Evolutionary conservation across 2,888 invertebrate genomes (phyloP).

Genomic region (Luffia ferchaultella): DNA sequence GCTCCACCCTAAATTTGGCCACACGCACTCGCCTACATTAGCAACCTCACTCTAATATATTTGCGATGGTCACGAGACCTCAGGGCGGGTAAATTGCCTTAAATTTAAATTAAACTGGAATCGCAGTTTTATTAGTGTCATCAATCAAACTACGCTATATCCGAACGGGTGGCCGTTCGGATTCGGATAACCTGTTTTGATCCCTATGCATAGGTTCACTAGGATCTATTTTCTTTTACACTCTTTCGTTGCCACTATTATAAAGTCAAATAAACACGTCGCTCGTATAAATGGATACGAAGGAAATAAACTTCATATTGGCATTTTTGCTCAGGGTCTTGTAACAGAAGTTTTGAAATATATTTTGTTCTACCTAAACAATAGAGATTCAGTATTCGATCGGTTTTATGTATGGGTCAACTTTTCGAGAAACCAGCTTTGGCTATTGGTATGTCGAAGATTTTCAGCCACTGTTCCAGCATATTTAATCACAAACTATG

Average conservation of each 20-base stretch:
- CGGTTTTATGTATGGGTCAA: neutral
- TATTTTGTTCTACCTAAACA: too few species aligned
- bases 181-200: slow-evolving; percentile 28
- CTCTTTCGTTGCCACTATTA: slow-evolving; percentile 33
- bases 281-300: slow-evolving; percentile 53
- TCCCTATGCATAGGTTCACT: slow-evolving; percentile 20
- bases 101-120: slow-evolving; percentile 66
- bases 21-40: neutral
- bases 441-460: neutral
- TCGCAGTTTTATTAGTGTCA: slow-evolving; percentile 63
- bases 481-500: neutral
- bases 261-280: slow-evolving; percentile 56
- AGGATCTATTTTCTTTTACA: slow-evolving; percentile 13
- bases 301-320: slow-evolving; percentile 53
- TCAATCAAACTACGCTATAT: slow-evolving; percentile 59
- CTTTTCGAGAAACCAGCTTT: neutral
- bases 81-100: slow-evolving; percentile 46
- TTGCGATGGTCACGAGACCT: neutral
- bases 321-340: slow-evolving; percentile 20
- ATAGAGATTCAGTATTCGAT: too few species aligned
- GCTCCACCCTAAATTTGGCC: too few species aligned
- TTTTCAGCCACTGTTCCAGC: neutral
- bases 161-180: slow-evolving; percentile 28
- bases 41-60: neutral
- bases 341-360: neutral